Percentiles rank a stretch among this genome's conserved stretches.
Evolutionary conservation across 2,797 vertebrate species (phyloP).

Genomic region (Sandelia bainsii): DNA sequence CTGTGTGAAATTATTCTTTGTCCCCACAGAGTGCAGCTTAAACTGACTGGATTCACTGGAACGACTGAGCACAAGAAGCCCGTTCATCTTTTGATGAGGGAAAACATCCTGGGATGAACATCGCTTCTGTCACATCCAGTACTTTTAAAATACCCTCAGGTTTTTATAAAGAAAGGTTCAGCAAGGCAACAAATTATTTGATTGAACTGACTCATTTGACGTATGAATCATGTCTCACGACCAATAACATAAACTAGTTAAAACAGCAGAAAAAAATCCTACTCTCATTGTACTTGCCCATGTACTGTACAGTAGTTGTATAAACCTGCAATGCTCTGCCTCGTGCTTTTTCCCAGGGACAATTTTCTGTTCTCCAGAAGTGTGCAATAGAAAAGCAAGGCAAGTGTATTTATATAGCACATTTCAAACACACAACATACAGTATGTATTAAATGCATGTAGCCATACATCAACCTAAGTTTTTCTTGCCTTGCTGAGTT

Average conservation of each 20-base stretch:
- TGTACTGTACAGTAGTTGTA: no score
- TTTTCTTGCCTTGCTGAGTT: not conserved
- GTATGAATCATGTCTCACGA: no score
- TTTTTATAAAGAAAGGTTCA: not conserved
- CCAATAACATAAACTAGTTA: no score
- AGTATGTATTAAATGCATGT: not conserved
- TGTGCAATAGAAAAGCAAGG: not conserved
- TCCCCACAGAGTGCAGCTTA: conserved; percentile 25
- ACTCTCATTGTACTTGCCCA: not conserved
- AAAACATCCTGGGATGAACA: not conserved
- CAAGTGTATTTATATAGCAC: not conserved
- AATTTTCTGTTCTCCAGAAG: not conserved
- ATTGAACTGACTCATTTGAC: not conserved
- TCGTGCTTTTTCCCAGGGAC: no score
- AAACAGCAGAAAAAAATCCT: not conserved
- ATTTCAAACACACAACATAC: not conserved
- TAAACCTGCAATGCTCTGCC: not conserved
- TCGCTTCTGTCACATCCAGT: not conserved
- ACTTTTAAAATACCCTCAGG: not conserved
- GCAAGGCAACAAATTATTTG: no score
- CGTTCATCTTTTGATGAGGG: not conserved
- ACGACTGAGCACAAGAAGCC: conserved; percentile 7
- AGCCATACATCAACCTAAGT: no score
- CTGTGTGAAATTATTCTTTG: conserved; percentile 18
- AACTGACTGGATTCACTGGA: conserved; percentile 52